A percentile compares a stretch with the other conserved stretches of the same genome.
phyloP scores from a whole-genome alignment of 2,797 vertebrate genomes.

The Alfaro cultratus region DNA sequence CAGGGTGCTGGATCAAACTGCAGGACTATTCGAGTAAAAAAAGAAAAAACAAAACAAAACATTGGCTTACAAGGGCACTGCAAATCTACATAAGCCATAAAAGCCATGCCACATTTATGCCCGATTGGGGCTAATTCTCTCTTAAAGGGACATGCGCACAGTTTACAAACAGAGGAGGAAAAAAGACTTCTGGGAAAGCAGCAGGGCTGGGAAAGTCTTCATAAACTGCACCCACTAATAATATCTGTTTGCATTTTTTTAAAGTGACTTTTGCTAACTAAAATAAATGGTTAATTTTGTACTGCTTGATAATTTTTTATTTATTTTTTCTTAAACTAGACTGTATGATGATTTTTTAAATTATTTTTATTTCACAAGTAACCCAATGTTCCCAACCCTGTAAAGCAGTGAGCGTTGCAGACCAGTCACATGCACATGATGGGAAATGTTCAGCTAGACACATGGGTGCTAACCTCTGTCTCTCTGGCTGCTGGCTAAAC shows the following conservation, averaged over 20 bases:
- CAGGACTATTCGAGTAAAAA: slow-evolving; percentile 54
- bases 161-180: slow-evolving; percentile 79
- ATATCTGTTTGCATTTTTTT: slow-evolving; percentile 8
- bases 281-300: slow-evolving; percentile 21
- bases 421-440: slow-evolving; percentile 73
- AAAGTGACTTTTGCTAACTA: slow-evolving; percentile 9
- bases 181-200: slow-evolving; percentile 70
- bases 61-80: slow-evolving; percentile 71
- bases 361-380: slow-evolving; percentile 43
- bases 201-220: slow-evolving; percentile 67
- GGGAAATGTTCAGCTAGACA: slow-evolving; percentile 65
- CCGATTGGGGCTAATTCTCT: slow-evolving; percentile 69
- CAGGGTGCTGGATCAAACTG: slow-evolving; percentile 16
- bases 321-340: not conserved
- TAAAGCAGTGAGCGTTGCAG: slow-evolving; percentile 69
- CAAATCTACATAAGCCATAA: slow-evolving; percentile 76
- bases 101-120: slow-evolving; percentile 79
- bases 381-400: slow-evolving; percentile 72
- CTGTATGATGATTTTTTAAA: not conserved
- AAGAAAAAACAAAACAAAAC: slow-evolving; percentile 22
- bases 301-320: slow-evolving; percentile 31
- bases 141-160: slow-evolving; percentile 87
- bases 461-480: slow-evolving; percentile 61
- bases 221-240: slow-evolving; percentile 23
- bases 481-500: slow-evolving; percentile 69